A percentile compares a stretch with the other conserved stretches of the same genome.
These are phyloP conservation scores for Anolis apletophallus DNA, from an alignment of 2,797 vertebrate genomes.

Conservation along the genomic window DNA sequence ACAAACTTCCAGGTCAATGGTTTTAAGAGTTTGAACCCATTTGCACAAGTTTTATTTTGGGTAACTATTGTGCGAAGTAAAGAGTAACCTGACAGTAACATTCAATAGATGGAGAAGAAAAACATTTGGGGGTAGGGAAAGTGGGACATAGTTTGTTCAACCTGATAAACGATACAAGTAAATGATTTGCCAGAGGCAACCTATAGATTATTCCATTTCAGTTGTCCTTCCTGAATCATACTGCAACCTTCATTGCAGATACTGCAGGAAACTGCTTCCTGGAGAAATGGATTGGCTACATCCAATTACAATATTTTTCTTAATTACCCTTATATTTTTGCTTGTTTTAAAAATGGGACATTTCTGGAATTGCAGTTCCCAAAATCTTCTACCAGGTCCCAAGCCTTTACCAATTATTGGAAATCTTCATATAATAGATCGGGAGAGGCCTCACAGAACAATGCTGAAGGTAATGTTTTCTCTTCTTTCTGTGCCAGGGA, in stretches of 20 bases:
- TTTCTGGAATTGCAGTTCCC: neutral
- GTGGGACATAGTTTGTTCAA: neutral
- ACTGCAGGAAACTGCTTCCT: too few relatives aligned
- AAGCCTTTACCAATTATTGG: slow-evolving; percentile 55
- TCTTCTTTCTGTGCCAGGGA: neutral
- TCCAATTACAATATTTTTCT: too few relatives aligned
- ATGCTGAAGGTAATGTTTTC: slow-evolving; percentile 50
- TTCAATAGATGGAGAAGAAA: neutral
- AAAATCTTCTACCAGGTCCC: slow-evolving; percentile 52
- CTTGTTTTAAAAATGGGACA: slow-evolving; percentile 44
- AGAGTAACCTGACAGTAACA: too few relatives aligned
- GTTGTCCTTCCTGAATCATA: too few relatives aligned
- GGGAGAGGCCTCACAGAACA: slow-evolving; percentile 51
- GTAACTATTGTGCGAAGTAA: too few relatives aligned
- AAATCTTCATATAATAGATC: slow-evolving; percentile 63
- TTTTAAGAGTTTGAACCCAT: neutral
- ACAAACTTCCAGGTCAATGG: neutral
- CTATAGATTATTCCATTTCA: too few relatives aligned
- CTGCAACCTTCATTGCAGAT: too few relatives aligned
- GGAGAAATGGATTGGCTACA: too few relatives aligned
- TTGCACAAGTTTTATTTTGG: neutral
- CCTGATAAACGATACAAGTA: neutral
- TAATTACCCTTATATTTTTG: slow-evolving; percentile 18
- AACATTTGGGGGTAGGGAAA: neutral
- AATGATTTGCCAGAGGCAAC: too few relatives aligned